phyloP scores from a whole-genome alignment of 2,113 vertebrate species.

The zebrafish (Danio rerio) region GRCz12tu NC_133193.1:457501-458000 shows the following conservation, averaged over 20 bases:
- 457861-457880: constrained; percentile 75
- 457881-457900: constrained; percentile 75
- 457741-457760: not conserved
- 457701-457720: not conserved
- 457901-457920: constrained; percentile 61
- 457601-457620: too few relatives aligned
- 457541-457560: too few relatives aligned
- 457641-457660: too few relatives aligned
- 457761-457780: not conserved
- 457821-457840: constrained; percentile 80
- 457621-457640: too few relatives aligned
- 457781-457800: constrained; percentile 76
- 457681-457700: not conserved
- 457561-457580: too few relatives aligned
- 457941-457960: constrained; percentile 73
- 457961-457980: constrained; percentile 59
- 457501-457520: too few relatives aligned
- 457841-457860: constrained; percentile 69
- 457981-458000: too few relatives aligned
- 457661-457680: not conserved
- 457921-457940: constrained; percentile 82
- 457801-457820: constrained; percentile 81
- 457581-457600: too few relatives aligned
- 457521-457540: too few relatives aligned
- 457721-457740: not conserved